Percentiles rank a stretch among this genome's conserved stretches.
These are phyloP conservation scores for Parnassius smintheus DNA, from an alignment of 2,888 invertebrate genomes.

Conservation along the genomic window DNA sequence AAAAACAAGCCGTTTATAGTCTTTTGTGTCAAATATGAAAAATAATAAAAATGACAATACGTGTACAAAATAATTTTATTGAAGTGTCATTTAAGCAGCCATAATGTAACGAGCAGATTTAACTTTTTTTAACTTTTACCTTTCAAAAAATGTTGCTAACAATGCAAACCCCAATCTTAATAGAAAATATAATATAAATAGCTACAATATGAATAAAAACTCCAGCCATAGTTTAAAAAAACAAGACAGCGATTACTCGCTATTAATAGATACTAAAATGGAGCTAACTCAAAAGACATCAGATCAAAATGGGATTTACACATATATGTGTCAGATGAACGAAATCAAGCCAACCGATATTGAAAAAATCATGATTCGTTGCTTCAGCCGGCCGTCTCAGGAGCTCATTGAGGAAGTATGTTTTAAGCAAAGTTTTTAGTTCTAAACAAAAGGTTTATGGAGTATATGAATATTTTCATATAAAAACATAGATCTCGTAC, in stretches of 20 bases:
- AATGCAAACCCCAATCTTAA: slow-evolving; percentile 10
- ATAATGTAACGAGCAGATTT: slow-evolving; percentile 3
- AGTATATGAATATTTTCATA: too few species aligned
- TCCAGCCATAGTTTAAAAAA: slow-evolving; percentile 1
- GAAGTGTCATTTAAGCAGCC: slow-evolving; percentile 1
- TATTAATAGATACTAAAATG: slow-evolving; percentile 34
- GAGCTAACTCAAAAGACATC: slow-evolving; percentile 54
- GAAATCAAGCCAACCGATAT: slow-evolving; percentile 46
- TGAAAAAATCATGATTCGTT: slow-evolving; percentile 28
- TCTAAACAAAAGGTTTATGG: too few species aligned
- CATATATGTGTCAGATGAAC: slow-evolving; percentile 61
- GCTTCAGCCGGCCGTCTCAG: slow-evolving; percentile 30
- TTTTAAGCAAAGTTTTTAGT: background rate
- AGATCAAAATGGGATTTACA: slow-evolving; percentile 59
- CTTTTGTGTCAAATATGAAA: too few species aligned
- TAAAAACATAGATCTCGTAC: too few species aligned
- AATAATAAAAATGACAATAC: too few species aligned
- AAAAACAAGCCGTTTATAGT: too few species aligned
- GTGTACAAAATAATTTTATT: too few species aligned
- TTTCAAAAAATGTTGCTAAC: slow-evolving; percentile 21
- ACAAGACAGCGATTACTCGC: slow-evolving; percentile 17
- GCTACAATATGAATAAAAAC: slow-evolving; percentile 7
- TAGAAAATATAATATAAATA: slow-evolving; percentile 8
- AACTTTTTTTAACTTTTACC: too few species aligned
- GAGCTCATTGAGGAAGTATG: slow-evolving; percentile 34